Percentiles rank a stretch among this genome's conserved stretches.
Evolutionary conservation across 2,797 vertebrate genomes (phyloP).

Genomic region (Halcyon badia): DNA sequence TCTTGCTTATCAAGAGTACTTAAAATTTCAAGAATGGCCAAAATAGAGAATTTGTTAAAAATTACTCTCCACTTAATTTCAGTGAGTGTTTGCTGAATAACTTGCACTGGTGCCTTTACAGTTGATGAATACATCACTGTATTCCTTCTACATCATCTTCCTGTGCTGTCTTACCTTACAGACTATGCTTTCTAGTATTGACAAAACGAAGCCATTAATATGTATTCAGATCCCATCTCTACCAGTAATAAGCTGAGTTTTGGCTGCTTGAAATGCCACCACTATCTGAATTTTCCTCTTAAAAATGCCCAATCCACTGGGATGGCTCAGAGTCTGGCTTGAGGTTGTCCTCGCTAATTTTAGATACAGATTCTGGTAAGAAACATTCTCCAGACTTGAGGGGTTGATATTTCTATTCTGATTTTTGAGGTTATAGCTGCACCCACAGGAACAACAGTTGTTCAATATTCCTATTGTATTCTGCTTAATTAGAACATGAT

Average conservation of each 20-base stretch:
- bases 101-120: not conserved
- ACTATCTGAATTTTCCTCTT: not conserved
- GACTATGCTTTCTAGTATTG: not conserved
- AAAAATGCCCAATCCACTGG: fast-evolving
- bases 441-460: not conserved
- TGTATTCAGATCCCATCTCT: not conserved
- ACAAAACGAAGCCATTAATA: not conserved
- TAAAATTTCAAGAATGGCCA: not conserved
- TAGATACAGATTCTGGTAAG: not conserved
- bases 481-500: not conserved
- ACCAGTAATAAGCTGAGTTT: not conserved
- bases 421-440: not conserved
- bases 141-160: not conserved
- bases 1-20: not conserved
- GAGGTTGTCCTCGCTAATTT: not conserved
- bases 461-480: conserved; percentile 12
- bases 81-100: not conserved
- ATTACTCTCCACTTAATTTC: not conserved
- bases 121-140: not conserved
- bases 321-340: not conserved
- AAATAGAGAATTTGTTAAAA: not conserved
- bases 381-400: not conserved
- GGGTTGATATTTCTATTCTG: not conserved
- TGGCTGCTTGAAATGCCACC: not conserved
- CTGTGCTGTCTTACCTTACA: not conserved